These are phyloP conservation scores for Danaus plexippus DNA, from an alignment of 1,140 invertebrate species.

Conservation along the genomic window DNA sequence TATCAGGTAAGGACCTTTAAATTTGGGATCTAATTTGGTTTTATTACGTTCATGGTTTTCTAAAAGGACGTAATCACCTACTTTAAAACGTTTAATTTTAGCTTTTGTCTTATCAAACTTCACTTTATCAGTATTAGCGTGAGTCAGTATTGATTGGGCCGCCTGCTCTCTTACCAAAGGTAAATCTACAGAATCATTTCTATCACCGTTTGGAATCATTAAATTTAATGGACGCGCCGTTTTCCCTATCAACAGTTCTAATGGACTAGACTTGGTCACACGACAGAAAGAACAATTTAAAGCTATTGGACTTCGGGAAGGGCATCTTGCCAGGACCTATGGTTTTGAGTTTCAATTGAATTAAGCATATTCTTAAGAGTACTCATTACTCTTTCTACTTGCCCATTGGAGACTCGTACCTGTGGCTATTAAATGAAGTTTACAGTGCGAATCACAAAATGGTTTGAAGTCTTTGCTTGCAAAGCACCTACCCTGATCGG, in stretches of 20 bases:
- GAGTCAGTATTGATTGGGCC: no score
- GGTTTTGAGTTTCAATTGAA: slow-evolving; percentile 8
- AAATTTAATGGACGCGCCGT: neutral
- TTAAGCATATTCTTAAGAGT: slow-evolving; percentile 24
- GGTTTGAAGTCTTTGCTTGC: slow-evolving; percentile 23
- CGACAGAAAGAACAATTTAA: slow-evolving; percentile 21
- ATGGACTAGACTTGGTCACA: slow-evolving; percentile 16
- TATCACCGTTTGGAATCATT: no score
- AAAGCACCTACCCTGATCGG: slow-evolving; percentile 25
- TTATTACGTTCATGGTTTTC: no score
- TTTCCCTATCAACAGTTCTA: slow-evolving; percentile 19
- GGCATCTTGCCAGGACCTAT: slow-evolving; percentile 10
- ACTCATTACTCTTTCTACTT: slow-evolving; percentile 38
- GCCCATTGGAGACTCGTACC: slow-evolving; percentile 32
- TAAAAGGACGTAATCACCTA: no score
- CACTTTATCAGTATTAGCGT: no score
- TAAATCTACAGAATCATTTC: no score
- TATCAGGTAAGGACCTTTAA: no score
- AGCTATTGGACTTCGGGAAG: slow-evolving; percentile 23
- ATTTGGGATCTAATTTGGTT: no score
- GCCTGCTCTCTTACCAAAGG: no score
- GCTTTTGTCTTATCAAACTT: no score
- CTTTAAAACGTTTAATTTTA: no score
- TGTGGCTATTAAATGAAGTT: slow-evolving; percentile 33
- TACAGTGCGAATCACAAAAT: slow-evolving; percentile 16